Conservation (phyloP, 2,113 vertebrate species). For the Pristiophorus japonicus region DNA sequence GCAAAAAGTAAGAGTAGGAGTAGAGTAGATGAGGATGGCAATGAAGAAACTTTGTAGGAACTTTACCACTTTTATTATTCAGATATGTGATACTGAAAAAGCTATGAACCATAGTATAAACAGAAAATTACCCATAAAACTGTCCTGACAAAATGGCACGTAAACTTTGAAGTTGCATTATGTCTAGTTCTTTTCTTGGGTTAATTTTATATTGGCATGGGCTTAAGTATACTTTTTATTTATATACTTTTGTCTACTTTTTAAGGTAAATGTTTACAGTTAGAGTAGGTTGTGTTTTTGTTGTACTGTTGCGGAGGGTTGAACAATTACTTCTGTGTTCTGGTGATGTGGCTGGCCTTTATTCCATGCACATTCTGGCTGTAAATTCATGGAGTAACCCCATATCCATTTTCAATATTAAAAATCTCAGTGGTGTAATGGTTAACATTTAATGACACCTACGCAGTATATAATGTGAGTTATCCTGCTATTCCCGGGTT, state of each 20-base stretch:
- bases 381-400: not conserved
- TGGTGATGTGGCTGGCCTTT: not conserved
- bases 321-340: not conserved
- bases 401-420: not conserved
- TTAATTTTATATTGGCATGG: not conserved
- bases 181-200: not conserved
- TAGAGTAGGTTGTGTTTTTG: not conserved
- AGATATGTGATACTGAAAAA: not conserved
- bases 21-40: not conserved
- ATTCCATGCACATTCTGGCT: not conserved
- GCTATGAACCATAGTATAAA: not conserved
- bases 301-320: not conserved
- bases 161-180: not conserved
- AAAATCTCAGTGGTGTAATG: not conserved
- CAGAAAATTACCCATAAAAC: not conserved
- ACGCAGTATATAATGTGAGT: not conserved
- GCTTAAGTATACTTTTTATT: not conserved
- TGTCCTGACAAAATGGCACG: not conserved
- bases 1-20: not conserved
- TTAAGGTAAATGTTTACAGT: too few species aligned
- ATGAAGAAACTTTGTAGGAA: not conserved
- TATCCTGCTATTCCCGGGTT: not conserved
- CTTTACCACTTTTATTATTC: not conserved
- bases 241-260: not conserved
- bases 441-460: not conserved